These are phyloP conservation scores for Pantala flavescens DNA, from an alignment of 1,140 invertebrate genomes.

Conservation along the genomic window DNA sequence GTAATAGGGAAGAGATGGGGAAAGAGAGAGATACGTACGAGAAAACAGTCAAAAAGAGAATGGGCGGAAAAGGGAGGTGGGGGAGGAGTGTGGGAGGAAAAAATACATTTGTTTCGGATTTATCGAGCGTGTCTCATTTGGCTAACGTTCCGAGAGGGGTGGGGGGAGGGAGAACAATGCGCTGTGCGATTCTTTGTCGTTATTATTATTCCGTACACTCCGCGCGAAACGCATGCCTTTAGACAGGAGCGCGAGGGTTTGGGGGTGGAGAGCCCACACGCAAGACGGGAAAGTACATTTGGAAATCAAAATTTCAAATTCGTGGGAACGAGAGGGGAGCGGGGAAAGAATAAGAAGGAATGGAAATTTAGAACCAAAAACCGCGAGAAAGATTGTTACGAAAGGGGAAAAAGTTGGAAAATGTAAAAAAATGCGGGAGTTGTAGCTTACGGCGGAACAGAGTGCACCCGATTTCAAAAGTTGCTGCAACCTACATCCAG, in stretches of 20 bases:
- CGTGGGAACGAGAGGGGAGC: too few relatives aligned
- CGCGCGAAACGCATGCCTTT: background rate
- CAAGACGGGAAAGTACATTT: background rate
- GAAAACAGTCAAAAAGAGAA: background rate
- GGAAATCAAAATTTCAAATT: background rate
- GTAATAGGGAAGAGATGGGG: too few relatives aligned
- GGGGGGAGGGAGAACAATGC: background rate
- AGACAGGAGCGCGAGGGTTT: background rate
- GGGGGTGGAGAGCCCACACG: background rate
- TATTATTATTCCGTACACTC: background rate
- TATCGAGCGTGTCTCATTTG: slow-evolving; percentile 8
- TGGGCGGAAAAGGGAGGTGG: background rate
- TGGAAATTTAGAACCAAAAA: too few relatives aligned
- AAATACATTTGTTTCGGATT: background rate
- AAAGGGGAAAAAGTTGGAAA: too few relatives aligned
- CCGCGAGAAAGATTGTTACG: too few relatives aligned
- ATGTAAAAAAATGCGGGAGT: too few relatives aligned
- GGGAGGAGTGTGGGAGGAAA: background rate
- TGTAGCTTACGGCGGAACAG: too few relatives aligned
- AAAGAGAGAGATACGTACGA: too few relatives aligned
- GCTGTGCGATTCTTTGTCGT: background rate
- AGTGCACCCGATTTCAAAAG: too few relatives aligned
- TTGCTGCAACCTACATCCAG: too few relatives aligned
- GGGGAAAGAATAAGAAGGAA: background rate
- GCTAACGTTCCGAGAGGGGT: background rate